Evolutionary conservation across 1,140 invertebrate genomes (phyloP), one percentile per base, ranked within the genome.

Genomic region (Helicoverpa zea): DNA sequence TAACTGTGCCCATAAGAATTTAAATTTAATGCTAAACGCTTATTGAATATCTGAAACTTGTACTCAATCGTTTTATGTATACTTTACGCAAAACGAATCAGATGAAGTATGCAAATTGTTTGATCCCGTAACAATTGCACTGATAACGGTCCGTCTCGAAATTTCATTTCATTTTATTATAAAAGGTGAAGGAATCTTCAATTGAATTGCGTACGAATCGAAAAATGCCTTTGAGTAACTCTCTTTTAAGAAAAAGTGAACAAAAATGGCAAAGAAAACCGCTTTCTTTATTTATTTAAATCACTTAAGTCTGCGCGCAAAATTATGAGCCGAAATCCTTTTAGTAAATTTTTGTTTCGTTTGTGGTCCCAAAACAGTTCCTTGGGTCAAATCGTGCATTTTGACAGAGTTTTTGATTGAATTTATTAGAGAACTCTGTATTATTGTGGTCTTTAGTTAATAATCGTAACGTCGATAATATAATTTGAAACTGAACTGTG

Each of bases 1-100:
- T 64, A 35, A 80, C 66, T 70, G 63, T 59, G 54, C 43, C 54
- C 77, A 70, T 79, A 79, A 77, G 59, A 77, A 77, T 77, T 77
- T 63, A 64, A 77, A 77, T 77, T 63, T 77, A 77, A 64, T 49
- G 47, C 59, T 77, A 52, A 77, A 64, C 18, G 74, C 47, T 77
- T 77, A 64, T 64, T 64, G 52, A 73, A 58, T 58, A 58, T 52
- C 23, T 12, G 49, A 72, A 72, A 54, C 68, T 63, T 76, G n/a
- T 30, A 52, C n/a, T 51, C 51, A 11, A 73, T 43, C 35, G 61
- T 49, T 75, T 75, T 59, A 51, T 47, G 51, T 30, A 47, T 47
- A 68, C 49, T 68, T 49, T 47, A 56, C 72, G 72, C 54, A 56
- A 73, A 74, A 56, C 72, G 16, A 49, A 68, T 68, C 9, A 68